A percentile compares a stretch with the other conserved stretches of the same genome.
These are phyloP conservation scores for Heliangelus exortis DNA, from an alignment of 2,797 vertebrate species.

Conservation along the genomic window DNA sequence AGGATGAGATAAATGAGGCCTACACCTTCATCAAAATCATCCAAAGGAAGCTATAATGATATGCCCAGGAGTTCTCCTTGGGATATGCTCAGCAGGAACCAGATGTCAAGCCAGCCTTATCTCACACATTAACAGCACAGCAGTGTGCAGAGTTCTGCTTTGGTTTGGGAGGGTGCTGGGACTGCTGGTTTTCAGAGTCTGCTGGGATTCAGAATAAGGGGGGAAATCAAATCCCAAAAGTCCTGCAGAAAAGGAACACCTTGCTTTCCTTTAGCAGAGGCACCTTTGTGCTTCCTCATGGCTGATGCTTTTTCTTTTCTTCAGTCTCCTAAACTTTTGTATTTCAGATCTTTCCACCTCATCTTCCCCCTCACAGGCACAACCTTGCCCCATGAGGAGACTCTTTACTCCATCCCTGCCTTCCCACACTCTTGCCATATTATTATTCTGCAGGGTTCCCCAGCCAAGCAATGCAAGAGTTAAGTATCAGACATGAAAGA, in stretches of 20 bases:
- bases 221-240: background rate
- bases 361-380: background rate
- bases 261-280: background rate
- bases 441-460: background rate
- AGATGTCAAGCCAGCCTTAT: background rate
- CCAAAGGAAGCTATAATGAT: background rate
- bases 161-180: background rate
- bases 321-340: background rate
- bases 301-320: background rate
- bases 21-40: background rate
- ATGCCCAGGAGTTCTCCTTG: background rate
- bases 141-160: background rate
- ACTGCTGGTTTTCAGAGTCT: background rate
- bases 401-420: background rate
- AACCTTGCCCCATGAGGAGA: background rate
- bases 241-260: background rate
- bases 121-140: background rate
- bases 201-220: background rate
- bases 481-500: background rate
- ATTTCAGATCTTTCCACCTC: background rate
- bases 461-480: background rate
- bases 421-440: background rate
- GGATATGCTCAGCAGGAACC: background rate
- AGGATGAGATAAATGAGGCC: slow-evolving; percentile 25
- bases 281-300: background rate